Conservation (phyloP, 2,113 vertebrate genomes). For the Tupaia chinensis region DNA sequence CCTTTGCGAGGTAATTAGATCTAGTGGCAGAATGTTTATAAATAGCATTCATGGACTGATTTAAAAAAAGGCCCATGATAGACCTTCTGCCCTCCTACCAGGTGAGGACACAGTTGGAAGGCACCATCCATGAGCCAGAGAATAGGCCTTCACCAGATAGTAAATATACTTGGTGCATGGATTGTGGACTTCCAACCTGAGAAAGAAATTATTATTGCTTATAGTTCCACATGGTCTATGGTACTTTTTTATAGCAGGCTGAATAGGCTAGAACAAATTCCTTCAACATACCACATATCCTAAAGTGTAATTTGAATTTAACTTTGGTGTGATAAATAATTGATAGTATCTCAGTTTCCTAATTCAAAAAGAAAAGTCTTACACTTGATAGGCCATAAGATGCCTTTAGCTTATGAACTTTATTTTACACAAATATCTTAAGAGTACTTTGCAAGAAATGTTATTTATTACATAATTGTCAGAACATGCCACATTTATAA, state of each 20-base stretch:
- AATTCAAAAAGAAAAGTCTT: neutral
- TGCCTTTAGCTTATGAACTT: neutral
- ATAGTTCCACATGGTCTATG: accelerated
- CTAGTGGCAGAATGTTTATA: no score
- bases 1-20: neutral
- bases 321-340: neutral
- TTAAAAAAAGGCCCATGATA: no score
- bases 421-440: neutral
- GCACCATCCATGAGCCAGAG: neutral
- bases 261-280: neutral
- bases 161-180: no score
- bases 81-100: accelerated
- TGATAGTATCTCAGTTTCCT: neutral
- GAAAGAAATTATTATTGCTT: neutral
- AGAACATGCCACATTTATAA: neutral
- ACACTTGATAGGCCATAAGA: neutral
- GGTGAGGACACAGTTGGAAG: accelerated
- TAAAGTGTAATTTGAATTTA: neutral
- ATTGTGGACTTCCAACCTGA: neutral
- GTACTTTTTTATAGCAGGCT: neutral
- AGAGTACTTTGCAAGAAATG: neutral
- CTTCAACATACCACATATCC: neutral
- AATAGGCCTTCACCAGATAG: accelerated
- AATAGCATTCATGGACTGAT: neutral
- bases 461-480: neutral